Percentiles rank a stretch among this genome's conserved stretches.
phyloP scores from a whole-genome alignment of 2,888 invertebrate genomes.

The Sthenelais limicola region DNA sequence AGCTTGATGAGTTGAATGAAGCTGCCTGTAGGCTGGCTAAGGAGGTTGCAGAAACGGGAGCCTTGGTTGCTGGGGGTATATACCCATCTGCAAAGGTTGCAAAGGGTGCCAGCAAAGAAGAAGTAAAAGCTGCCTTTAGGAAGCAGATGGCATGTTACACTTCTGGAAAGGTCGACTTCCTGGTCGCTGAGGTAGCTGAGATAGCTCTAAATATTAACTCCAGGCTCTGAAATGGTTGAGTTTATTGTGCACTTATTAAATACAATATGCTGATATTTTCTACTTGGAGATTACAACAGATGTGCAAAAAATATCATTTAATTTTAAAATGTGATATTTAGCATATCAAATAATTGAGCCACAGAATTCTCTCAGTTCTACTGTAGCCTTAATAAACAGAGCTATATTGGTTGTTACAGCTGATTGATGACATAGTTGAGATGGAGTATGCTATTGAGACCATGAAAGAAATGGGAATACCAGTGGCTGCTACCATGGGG shows the following conservation, averaged over 20 bases:
- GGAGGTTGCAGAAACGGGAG: slow-evolving; percentile 35
- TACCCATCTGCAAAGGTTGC: slow-evolving; percentile 43
- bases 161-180: slow-evolving; percentile 42
- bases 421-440: slow-evolving; percentile 41
- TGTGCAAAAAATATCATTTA: no score
- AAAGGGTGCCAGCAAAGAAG: slow-evolving; percentile 13
- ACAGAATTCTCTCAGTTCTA: no score
- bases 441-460: slow-evolving; percentile 44
- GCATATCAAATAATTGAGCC: no score
- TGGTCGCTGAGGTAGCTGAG: slow-evolving; percentile 44
- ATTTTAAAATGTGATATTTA: no score
- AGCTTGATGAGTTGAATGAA: slow-evolving; percentile 42
- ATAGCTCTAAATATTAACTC: no score
- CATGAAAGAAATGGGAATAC: slow-evolving; percentile 40
- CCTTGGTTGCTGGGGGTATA: slow-evolving; percentile 44
- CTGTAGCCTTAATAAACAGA: no score
- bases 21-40: slow-evolving; percentile 43
- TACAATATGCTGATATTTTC: no score
- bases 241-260: no score
- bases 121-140: slow-evolving; percentile 42
- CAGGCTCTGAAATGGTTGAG: no score
- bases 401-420: no score
- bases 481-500: slow-evolving; percentile 44
- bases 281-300: no score
- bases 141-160: slow-evolving; percentile 39